Evolutionary conservation across 2,888 invertebrate genomes (phyloP).

Genomic region (Geophilus truncorum): DNA sequence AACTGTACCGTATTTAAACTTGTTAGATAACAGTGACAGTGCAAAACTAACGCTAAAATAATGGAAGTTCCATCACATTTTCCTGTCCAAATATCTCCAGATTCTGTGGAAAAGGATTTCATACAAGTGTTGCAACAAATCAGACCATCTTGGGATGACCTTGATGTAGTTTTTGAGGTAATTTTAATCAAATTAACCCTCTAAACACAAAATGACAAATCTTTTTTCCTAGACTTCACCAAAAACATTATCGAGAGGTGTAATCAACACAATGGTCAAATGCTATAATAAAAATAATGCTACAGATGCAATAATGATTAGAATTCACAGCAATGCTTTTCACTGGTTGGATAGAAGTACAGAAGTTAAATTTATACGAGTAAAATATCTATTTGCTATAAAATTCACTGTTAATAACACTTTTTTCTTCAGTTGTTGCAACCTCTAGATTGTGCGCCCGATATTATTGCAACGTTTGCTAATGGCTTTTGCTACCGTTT

Average conservation of each 20-base stretch:
- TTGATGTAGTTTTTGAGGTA: background rate
- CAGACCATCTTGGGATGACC: background rate
- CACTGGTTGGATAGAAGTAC: background rate
- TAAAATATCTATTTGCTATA: background rate
- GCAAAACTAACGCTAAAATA: no score
- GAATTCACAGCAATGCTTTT: background rate
- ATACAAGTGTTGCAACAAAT: background rate
- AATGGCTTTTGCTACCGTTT: background rate
- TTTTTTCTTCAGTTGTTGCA: background rate
- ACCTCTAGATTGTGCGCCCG: background rate
- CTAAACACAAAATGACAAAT: no score
- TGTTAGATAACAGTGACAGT: no score
- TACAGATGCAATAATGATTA: background rate
- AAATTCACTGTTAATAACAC: background rate
- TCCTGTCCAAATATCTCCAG: no score
- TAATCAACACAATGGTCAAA: slow-evolving; percentile 10
- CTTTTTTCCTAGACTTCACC: background rate
- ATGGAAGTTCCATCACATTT: no score
- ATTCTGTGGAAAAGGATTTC: background rate
- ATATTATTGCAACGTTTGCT: background rate
- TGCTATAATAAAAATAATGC: background rate
- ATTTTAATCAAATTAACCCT: background rate
- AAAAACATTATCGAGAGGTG: background rate
- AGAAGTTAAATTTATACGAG: background rate
- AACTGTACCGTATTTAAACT: no score